These are phyloP conservation scores for Chelidonichthys spinosus DNA, from an alignment of 2,797 vertebrate genomes.

Conservation along the genomic window DNA sequence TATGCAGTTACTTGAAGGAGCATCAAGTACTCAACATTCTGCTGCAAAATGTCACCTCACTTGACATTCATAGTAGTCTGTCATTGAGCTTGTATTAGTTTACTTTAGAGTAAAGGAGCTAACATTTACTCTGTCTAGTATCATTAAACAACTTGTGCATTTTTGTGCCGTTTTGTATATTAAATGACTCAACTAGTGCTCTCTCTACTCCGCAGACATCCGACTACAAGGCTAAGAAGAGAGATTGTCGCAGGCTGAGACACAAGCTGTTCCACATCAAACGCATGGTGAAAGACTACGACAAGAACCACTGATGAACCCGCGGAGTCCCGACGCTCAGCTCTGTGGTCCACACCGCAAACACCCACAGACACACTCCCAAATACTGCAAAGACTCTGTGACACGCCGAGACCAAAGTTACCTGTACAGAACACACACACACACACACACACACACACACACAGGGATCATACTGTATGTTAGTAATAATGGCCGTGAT, in stretches of 20 bases:
- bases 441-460: constrained; percentile 28
- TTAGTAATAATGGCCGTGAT: constrained; percentile 32
- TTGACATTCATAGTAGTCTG: background rate
- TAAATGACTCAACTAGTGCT: background rate
- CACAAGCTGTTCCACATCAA: constrained; percentile 93
- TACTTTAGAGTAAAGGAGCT: background rate
- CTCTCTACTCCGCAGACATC: constrained; percentile 77
- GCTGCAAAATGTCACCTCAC: background rate
- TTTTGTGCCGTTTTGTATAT: background rate
- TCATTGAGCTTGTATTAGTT: background rate
- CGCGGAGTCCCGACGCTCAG: constrained; percentile 15
- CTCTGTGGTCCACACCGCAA: constrained; percentile 27
- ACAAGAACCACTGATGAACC: constrained; percentile 81
- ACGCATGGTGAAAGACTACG: constrained; percentile 88
- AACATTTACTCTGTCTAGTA: background rate
- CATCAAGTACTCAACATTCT: background rate
- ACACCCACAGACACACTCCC: constrained; percentile 62
- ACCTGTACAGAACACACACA: constrained; percentile 27
- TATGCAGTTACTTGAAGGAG: background rate
- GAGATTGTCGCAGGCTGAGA: constrained; percentile 84
- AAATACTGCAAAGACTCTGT: constrained; percentile 50
- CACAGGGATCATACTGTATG: constrained; percentile 22
- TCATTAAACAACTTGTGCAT: background rate
- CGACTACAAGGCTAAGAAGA: constrained; percentile 88
- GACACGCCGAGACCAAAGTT: constrained; percentile 74